Conservation (phyloP, 2,797 vertebrate species). For the Mus minutoides region DNA sequence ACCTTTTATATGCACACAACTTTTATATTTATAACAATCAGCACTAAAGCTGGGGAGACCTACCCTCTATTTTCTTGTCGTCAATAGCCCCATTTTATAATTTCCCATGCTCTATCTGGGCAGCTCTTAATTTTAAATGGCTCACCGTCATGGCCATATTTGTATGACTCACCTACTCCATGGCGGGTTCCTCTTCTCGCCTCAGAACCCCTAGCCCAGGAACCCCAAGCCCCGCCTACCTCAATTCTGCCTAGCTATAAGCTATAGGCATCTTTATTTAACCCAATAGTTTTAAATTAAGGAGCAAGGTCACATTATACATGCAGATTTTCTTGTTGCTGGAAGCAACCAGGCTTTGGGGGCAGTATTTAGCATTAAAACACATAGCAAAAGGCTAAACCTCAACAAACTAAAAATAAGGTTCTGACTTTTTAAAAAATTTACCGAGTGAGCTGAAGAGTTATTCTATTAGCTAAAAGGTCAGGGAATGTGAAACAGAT, state of each 20-base stretch:
- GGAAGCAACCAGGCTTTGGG: too few species aligned
- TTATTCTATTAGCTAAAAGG: neutral
- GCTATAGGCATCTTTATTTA: neutral
- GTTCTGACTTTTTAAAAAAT: neutral
- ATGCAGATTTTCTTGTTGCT: neutral
- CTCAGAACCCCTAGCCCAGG: neutral
- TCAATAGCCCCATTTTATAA: neutral
- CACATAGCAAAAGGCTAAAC: neutral
- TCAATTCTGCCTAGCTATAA: neutral
- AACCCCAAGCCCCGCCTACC: neutral
- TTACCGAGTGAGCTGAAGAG: neutral
- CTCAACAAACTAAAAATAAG: constrained; percentile 17
- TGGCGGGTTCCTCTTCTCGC: neutral
- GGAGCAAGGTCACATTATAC: neutral
- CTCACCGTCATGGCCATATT: neutral
- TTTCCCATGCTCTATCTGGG: neutral
- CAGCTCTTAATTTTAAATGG: neutral
- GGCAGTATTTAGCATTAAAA: neutral
- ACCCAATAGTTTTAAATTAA: neutral
- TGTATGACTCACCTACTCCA: neutral
- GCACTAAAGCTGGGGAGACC: neutral
- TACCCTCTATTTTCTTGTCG: neutral
- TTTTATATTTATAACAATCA: neutral
- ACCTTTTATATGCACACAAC: neutral
- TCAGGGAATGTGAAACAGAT: neutral